Conservation (phyloP, 2,113 vertebrate species). For the Strix aluco region DNA sequence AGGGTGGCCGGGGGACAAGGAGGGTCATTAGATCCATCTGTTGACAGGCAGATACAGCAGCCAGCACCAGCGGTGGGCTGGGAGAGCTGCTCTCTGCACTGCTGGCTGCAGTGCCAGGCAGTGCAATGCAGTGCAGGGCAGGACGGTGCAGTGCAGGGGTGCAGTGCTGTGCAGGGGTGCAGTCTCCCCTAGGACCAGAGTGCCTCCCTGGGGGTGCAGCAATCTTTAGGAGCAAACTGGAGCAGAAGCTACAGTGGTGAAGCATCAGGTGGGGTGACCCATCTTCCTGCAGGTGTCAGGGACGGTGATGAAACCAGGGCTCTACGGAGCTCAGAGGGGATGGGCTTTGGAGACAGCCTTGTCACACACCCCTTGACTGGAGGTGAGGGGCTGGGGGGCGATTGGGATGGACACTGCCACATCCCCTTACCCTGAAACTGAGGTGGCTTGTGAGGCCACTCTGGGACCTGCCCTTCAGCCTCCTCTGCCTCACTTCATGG, state of each 20-base stretch:
- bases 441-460: background rate
- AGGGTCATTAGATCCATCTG: constrained; percentile 1
- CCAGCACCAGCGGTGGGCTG: background rate
- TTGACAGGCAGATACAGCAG: background rate
- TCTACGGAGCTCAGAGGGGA: accelerated
- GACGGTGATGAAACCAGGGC: accelerated
- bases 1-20: background rate
- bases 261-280: too few species aligned
- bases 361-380: background rate
- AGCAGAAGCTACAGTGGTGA: background rate
- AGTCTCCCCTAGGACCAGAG: accelerated
- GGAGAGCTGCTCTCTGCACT: background rate
- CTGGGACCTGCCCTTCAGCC: background rate
- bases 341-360: background rate
- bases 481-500: background rate
- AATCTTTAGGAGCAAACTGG: background rate
- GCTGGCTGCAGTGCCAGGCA: background rate
- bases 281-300: background rate
- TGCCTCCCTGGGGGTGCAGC: background rate
- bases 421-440: background rate
- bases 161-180: background rate
- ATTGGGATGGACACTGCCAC: background rate
- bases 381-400: too few species aligned
- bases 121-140: background rate
- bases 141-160: too few species aligned